Conservation (phyloP, 2,113 vertebrate species). For the Balaenoptera acutorostrata region DNA sequence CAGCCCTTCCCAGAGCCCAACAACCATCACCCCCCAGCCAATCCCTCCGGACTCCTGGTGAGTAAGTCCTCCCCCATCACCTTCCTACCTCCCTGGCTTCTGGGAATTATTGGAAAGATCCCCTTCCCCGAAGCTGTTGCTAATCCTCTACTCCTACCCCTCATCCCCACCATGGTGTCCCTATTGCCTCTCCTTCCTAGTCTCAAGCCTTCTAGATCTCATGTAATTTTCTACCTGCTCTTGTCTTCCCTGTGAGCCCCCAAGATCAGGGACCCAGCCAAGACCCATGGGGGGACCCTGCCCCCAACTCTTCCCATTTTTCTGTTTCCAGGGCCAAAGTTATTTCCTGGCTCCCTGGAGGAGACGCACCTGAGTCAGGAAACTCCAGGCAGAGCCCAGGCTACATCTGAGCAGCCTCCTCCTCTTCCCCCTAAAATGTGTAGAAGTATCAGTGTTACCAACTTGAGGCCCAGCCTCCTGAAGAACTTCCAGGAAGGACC, state of each 20-base stretch:
- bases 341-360: constrained; percentile 83
- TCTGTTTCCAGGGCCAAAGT: constrained; percentile 43
- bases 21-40: constrained; percentile 61
- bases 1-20: constrained; percentile 46
- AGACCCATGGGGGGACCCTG: neutral
- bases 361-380: constrained; percentile 77
- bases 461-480: constrained; percentile 75
- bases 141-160: neutral
- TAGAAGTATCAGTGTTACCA: constrained; percentile 82
- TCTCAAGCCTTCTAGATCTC: neutral
- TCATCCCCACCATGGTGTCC: neutral
- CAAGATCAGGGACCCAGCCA: neutral
- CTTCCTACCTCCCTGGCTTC: neutral
- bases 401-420: constrained; percentile 65
- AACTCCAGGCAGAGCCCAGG: constrained; percentile 56
- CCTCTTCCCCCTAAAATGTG: constrained; percentile 62
- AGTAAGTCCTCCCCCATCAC: constrained; percentile 1
- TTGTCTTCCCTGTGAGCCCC: neutral
- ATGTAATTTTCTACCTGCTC: neutral
- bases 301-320: neutral
- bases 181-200: neutral
- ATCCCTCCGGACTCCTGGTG: constrained; percentile 49
- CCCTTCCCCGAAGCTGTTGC: neutral
- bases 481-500: constrained; percentile 18
- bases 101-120: neutral